Evolutionary conservation across 2,113 vertebrate species (phyloP), one percentile per base, ranked within the genome.

Genomic region (Lonchura striata): DNA sequence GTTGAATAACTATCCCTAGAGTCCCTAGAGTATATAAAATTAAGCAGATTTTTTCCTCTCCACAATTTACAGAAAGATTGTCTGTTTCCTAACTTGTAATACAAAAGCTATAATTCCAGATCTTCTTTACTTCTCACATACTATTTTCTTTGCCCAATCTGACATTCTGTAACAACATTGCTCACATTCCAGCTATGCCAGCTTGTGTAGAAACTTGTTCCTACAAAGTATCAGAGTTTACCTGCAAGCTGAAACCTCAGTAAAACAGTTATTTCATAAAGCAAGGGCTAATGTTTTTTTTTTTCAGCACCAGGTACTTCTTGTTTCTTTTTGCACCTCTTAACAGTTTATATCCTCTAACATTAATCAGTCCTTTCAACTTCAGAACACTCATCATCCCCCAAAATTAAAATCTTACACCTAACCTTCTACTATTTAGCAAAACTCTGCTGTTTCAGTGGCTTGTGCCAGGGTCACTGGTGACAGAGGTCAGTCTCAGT

Each of bases 111-210:
- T 56, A 50, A 37, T 63, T 86, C 33, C 19, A 42, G 5, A 11
- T 7, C 6, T 6, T 30, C 13, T 66, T 63, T 49, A 44, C 33
- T 10, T 20, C 12, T 88, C 16, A 15, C 9, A 23, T 86, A 35
- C 4, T 37, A 20, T 76, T 88, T 95, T 52, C 21, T 65, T 76
- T 86, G 28, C 27, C 19, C 44, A 35, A 1, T 68, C 31, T 83
- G 49, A 15, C 49, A n/a, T 47, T 10, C 15, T 69, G 0, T 44
- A 56, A 60, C 64, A n/a, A 35, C 13, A 19, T 31, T 56, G 24
- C 54, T 82, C 52, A 65, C 24, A 31, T 7, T 69, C n/a, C 27
- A 53, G 0, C 30, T 30, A 20, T 0, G 0, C 53, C 49, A 64
- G 5, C 11, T 90, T 86, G 77, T 61, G 49, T 61, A 65, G 37